Evolutionary conservation across 1,140 invertebrate genomes (phyloP).

Genomic region (Agraylea sexmaculata): DNA sequence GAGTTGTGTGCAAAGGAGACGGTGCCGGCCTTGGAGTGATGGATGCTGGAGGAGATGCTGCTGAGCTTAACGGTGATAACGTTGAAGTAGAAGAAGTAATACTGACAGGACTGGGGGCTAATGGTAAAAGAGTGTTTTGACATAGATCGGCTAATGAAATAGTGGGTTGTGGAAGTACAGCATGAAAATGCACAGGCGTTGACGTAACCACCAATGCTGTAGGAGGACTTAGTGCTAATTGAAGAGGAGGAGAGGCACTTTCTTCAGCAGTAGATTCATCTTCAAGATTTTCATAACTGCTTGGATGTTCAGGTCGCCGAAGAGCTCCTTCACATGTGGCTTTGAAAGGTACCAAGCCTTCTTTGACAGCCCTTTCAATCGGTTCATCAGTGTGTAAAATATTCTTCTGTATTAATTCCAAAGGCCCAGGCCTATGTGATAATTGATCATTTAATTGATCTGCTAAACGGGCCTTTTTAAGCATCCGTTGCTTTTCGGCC

Average conservation of each 20-base stretch:
- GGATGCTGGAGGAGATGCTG: conserved; percentile 46
- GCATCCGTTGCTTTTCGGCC: conserved; percentile 85
- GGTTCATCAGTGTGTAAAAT: conserved; percentile 88
- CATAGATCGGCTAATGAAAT: conserved; percentile 24
- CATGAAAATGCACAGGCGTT: conserved; percentile 21
- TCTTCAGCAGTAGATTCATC: conserved; percentile 58
- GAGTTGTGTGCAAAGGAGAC: conserved; percentile 41
- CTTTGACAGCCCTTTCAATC: conserved; percentile 86
- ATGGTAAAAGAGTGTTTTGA: conserved; percentile 35
- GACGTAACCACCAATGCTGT: conserved; percentile 23
- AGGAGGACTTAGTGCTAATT: conserved; percentile 14
- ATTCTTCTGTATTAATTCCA: conserved; percentile 94
- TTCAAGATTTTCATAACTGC: conserved; percentile 71
- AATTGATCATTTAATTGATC: conserved; percentile 93
- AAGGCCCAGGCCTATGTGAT: conserved; percentile 85
- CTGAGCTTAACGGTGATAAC: conserved; percentile 58
- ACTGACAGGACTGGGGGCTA: conserved; percentile 50
- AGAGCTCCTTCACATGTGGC: conserved; percentile 79
- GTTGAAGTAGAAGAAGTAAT: conserved; percentile 52
- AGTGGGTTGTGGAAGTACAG: conserved; percentile 22
- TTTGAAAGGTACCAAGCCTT: conserved; percentile 84
- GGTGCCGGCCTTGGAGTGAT: conserved; percentile 36
- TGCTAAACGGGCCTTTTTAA: conserved; percentile 87
- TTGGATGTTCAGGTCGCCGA: conserved; percentile 69
- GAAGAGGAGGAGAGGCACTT: conserved; percentile 38